phyloP scores from a whole-genome alignment of 1,140 invertebrate species.

The Steinernema khuongi region DNA sequence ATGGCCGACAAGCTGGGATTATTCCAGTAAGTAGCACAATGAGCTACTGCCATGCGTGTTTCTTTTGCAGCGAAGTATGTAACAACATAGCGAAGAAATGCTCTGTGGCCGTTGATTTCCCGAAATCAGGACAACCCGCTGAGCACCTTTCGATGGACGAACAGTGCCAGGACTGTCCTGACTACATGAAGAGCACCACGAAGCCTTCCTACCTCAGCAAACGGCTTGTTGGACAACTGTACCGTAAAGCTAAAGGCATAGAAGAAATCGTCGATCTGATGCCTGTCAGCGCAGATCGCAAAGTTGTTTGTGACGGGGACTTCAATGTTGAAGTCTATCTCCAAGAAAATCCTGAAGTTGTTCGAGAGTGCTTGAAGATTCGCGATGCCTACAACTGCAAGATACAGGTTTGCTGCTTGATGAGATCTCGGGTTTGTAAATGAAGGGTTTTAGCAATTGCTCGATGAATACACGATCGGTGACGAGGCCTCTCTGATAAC shows the following conservation, averaged over 20 bases:
- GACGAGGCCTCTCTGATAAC: constrained; percentile 49
- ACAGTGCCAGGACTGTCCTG: constrained; percentile 39
- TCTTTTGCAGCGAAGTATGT: constrained; percentile 38
- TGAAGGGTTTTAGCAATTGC: constrained; percentile 34
- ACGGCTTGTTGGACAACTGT: constrained; percentile 54
- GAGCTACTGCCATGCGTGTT: background rate
- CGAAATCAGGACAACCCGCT: constrained; percentile 52
- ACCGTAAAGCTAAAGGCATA: constrained; percentile 30
- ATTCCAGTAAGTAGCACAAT: constrained; percentile 27
- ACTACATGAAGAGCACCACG: constrained; percentile 49
- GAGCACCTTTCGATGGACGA: constrained; percentile 31
- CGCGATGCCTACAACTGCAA: constrained; percentile 36
- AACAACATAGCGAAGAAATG: constrained; percentile 46
- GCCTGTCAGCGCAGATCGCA: background rate
- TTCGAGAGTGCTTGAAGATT: constrained; percentile 17
- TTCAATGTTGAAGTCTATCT: constrained; percentile 14
- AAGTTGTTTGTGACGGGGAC: background rate
- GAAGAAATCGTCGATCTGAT: constrained; percentile 16
- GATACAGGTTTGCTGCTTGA: constrained; percentile 25
- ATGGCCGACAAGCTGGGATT: constrained; percentile 41
- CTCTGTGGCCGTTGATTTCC: constrained; percentile 56
- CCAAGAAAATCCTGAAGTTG: constrained; percentile 13
- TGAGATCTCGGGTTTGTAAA: constrained; percentile 18
- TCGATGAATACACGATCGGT: constrained; percentile 47
- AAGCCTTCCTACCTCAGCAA: constrained; percentile 51